These are phyloP conservation scores for Larimichthys polyactis DNA, from an alignment of 2,113 vertebrate species.

Conservation along the genomic window DNA sequence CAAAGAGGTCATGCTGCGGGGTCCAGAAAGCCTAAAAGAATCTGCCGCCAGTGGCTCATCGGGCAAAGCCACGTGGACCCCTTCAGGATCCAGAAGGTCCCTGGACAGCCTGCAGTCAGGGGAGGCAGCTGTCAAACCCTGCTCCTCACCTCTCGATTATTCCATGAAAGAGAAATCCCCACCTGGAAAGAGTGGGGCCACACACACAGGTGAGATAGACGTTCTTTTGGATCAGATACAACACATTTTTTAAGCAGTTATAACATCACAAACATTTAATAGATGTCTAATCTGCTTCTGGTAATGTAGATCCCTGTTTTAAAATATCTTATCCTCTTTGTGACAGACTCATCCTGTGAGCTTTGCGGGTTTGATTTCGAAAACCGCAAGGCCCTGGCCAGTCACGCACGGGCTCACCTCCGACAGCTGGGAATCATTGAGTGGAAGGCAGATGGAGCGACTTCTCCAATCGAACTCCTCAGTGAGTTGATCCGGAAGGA, in stretches of 20 bases:
- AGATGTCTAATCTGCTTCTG: not conserved
- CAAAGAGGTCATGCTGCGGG: constrained; percentile 88
- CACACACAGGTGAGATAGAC: constrained; percentile 64
- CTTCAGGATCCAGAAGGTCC: constrained; percentile 56
- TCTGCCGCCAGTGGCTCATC: constrained; percentile 28
- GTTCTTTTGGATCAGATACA: not conserved
- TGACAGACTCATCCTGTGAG: constrained; percentile 91
- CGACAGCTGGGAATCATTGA: constrained; percentile 92
- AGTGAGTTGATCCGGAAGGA: constrained; percentile 92
- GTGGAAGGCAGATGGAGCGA: constrained; percentile 92
- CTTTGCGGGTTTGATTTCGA: constrained; percentile 96
- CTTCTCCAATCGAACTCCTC: constrained; percentile 93
- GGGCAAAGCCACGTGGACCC: constrained; percentile 59
- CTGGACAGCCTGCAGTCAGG: constrained; percentile 48
- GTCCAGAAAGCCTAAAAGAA: constrained; percentile 83
- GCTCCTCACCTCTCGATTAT: constrained; percentile 74
- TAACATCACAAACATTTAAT: not conserved
- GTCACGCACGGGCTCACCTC: constrained; percentile 93
- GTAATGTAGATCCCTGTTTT: not conserved
- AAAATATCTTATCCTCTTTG: constrained; percentile 57
- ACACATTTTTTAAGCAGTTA: not conserved
- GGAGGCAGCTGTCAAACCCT: constrained; percentile 47
- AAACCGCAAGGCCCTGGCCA: constrained; percentile 94
- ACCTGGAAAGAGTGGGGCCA: constrained; percentile 43
- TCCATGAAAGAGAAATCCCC: constrained; percentile 75